Evolutionary conservation across 2,888 invertebrate genomes (phyloP), one percentile per base, ranked within the genome.

Genomic region (Boloria euphrosyne): DNA sequence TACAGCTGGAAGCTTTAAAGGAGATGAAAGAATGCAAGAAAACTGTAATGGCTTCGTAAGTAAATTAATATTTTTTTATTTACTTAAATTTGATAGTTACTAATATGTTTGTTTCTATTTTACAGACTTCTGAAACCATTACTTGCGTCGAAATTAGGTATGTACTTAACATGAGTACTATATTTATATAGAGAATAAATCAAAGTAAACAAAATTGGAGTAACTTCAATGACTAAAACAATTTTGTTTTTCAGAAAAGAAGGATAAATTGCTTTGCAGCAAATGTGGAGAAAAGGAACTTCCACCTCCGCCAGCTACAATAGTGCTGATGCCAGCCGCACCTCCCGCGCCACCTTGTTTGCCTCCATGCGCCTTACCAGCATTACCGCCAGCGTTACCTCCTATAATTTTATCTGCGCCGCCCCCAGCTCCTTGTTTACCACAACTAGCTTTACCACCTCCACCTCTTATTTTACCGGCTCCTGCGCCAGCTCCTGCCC

Each of bases 1-100:
- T 80, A 59, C 82, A 90, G 91, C 69, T 90, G 69, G 90, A 91
- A 68, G 86, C 87, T 0, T 69, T 92, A 0, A 87, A 89, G 64
- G 90, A 89, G 57, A 79, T 90, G 78, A 91, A 90, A 72, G 89
- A 89, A 77, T 91, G 89, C 73, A 84, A 86, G 70, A 92, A 91
- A 75, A 73, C 79, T 4, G 84, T 86, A 2, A 70, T 90, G 16
- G 80, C 85, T 57, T 77, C 88, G 91, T 91, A 80, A 81, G 91
- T 89, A 6, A 7, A 55, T 61, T 57, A 17, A 22, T n/a, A 51
- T 57, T 17, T 47, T 51, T 60, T 14, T 46, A 49, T 60, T 54
- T 46, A 49, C 14, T 55, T 47, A 27, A 6, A 14, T 17, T 51
- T 52, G 53, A 59, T 49, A 4, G 38, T 31, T 51, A 53, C 27